phyloP scores from a whole-genome alignment of 2,113 vertebrate genomes.

The Galeopterus variegatus region DNA sequence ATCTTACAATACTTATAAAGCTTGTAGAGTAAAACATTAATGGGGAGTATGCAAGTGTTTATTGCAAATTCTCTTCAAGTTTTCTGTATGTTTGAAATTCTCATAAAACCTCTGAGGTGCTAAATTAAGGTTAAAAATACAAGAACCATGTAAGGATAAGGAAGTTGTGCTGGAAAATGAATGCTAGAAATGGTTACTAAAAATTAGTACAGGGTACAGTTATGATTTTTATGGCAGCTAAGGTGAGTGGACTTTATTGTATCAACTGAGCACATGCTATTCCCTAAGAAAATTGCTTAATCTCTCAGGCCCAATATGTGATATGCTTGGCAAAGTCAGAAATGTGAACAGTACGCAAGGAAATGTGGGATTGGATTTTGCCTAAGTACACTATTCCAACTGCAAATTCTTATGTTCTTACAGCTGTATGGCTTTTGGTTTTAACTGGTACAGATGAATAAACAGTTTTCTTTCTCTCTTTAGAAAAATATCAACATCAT shows the following conservation, averaged over 20 bases:
- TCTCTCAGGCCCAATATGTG: not conserved
- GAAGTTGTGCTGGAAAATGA: not conserved
- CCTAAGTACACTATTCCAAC: not conserved
- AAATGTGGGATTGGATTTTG: conserved; percentile 7
- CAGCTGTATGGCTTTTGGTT: not conserved
- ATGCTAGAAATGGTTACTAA: not conserved
- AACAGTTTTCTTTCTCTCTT: not conserved
- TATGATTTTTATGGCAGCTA: not conserved
- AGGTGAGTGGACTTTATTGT: not conserved
- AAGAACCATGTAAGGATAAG: not conserved
- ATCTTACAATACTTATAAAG: not conserved
- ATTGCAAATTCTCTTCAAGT: not conserved
- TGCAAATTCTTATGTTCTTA: conserved; percentile 48
- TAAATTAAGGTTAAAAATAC: not conserved
- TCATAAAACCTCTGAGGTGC: not conserved
- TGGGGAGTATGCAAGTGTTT: not conserved
- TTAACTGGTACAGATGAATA: not conserved
- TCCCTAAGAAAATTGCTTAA: not conserved
- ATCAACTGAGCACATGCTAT: not conserved
- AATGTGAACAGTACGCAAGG: not conserved
- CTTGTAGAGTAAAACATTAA: not conserved
- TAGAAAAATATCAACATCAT: conserved; percentile 20
- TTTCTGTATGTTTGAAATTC: conserved; percentile 45
- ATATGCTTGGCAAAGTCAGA: not conserved
- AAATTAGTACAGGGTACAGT: not conserved